Percentiles rank a stretch among this genome's conserved stretches.
phyloP scores from a whole-genome alignment of 2,888 invertebrate species.

The Embidobia sp. region DNA sequence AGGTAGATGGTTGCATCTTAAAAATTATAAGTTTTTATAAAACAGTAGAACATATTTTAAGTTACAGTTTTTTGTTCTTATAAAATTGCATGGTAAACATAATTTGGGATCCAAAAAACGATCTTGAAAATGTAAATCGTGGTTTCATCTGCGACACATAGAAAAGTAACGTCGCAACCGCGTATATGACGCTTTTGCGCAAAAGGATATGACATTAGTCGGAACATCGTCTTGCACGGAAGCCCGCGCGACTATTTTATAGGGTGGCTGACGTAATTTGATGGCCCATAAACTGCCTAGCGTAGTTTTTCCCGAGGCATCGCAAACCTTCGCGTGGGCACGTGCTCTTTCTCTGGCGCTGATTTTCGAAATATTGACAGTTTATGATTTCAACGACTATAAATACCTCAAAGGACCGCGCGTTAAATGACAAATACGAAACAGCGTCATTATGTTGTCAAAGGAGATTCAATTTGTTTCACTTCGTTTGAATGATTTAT shows the following conservation, averaged over 20 bases:
- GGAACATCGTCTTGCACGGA: slow-evolving; percentile 77
- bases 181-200: slow-evolving; percentile 42
- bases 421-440: slow-evolving; percentile 54
- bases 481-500: slow-evolving; percentile 54
- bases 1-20: too few relatives aligned
- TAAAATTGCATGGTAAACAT: too few relatives aligned
- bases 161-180: slow-evolving; percentile 11
- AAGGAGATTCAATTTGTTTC: slow-evolving; percentile 56
- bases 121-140: slow-evolving; percentile 15
- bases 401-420: slow-evolving; percentile 38
- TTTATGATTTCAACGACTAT: slow-evolving; percentile 55
- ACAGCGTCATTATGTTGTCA: slow-evolving; percentile 43
- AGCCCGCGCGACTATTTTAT: slow-evolving; percentile 81
- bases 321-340: slow-evolving; percentile 72
- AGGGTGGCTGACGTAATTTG: slow-evolving; percentile 81
- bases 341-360: slow-evolving; percentile 71
- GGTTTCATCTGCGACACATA: too few relatives aligned
- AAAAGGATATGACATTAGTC: slow-evolving; percentile 73
- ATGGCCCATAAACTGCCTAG: slow-evolving; percentile 81
- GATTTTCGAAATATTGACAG: slow-evolving; percentile 70
- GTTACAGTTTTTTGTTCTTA: too few relatives aligned
- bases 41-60: too few relatives aligned
- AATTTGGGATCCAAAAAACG: too few relatives aligned
- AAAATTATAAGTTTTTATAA: too few relatives aligned
- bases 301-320: slow-evolving; percentile 79